Evolutionary conservation across 2,113 vertebrate species (phyloP), one percentile per base, ranked within the genome.

Genomic region (Lepisosteus osseus): DNA sequence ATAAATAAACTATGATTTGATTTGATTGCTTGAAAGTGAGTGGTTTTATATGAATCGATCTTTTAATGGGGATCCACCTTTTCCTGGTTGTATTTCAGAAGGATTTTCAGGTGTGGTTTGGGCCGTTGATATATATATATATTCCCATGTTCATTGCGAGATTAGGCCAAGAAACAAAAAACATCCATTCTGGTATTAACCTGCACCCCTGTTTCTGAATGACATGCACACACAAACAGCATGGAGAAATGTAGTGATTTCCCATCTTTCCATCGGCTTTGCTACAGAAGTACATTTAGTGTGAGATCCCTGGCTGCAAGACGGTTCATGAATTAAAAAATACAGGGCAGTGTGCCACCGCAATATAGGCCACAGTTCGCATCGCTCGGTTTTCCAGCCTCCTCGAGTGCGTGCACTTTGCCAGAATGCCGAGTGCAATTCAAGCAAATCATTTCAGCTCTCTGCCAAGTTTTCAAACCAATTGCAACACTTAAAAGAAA

Each of bases 331-430:
- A 79, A 78, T 76, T 76, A 75, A 40, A 59, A 80, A 80, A 85
- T 78, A 69, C 83, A 83, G 83, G 84, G 83, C 80, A 85, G 68
- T 82, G 74, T 86, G 86, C 83, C 82, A 86, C 77, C 6, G 57
- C 77, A 70, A 88, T 86, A 81, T 77, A 75, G 80, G 78, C 78
- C 82, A 83, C 63, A 6, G 78, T 54, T 68, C 63, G 70, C 72
- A 74, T 72, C 47, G 7, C 41, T 70, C 9, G 47, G 41, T 41
- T 42, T 15, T 15, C 76, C 74, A 76, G 75, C 73, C 79, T 80
- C 84, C 82, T 83, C 80, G 76, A 85, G 83, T 78, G 83, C 80
- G 78, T 76, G 65, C 77, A 40, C 73, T 77, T 79, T 79, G 81
- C 80, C 83, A 84, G 72, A 80, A 81, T 43, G 75, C 79, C 80